Evolutionary conservation across 1,140 invertebrate genomes (phyloP).

Genomic region (Gonatopus flavifemur): DNA sequence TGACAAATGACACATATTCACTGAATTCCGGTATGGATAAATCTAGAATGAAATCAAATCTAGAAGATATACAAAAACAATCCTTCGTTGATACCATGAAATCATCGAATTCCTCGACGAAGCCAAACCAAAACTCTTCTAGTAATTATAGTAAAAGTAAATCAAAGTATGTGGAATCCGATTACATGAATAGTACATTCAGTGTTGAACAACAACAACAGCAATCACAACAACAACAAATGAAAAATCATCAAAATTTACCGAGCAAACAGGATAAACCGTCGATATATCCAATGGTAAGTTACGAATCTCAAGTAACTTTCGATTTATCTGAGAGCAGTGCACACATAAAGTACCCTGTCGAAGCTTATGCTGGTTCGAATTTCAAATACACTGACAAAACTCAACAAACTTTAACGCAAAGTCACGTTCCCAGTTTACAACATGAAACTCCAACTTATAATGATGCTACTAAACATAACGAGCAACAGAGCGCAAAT

Average conservation of each 20-base stretch:
- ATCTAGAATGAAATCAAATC: conserved; percentile 31
- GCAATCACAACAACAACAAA: conserved; percentile 27
- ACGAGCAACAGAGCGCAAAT: conserved; percentile 29
- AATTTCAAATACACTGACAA: conserved; percentile 49
- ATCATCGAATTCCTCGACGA: too few relatives aligned
- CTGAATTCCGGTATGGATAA: conserved; percentile 35
- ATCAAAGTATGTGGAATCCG: conserved; percentile 48
- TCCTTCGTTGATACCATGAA: conserved; percentile 39
- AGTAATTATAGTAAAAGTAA: conserved; percentile 41
- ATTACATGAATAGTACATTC: conserved; percentile 49
- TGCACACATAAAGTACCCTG: conserved; percentile 34
- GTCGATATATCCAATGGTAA: conserved; percentile 33
- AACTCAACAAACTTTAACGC: conserved; percentile 30
- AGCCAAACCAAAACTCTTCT: too few relatives aligned
- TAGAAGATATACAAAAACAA: conserved; percentile 36
- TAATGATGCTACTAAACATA: conserved; percentile 27
- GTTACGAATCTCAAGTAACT: conserved; percentile 44
- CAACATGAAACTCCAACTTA: conserved; percentile 31
- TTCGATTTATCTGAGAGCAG: conserved; percentile 39
- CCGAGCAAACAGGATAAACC: conserved; percentile 44
- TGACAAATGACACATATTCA: conserved; percentile 20
- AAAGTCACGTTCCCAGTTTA: conserved; percentile 33
- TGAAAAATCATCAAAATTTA: conserved; percentile 32
- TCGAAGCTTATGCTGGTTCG: conserved; percentile 43
- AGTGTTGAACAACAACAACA: conserved; percentile 34